Base-by-base conservation (phyloP, 2,113 vertebrate species). In the Urocitellus parryii region DNA sequence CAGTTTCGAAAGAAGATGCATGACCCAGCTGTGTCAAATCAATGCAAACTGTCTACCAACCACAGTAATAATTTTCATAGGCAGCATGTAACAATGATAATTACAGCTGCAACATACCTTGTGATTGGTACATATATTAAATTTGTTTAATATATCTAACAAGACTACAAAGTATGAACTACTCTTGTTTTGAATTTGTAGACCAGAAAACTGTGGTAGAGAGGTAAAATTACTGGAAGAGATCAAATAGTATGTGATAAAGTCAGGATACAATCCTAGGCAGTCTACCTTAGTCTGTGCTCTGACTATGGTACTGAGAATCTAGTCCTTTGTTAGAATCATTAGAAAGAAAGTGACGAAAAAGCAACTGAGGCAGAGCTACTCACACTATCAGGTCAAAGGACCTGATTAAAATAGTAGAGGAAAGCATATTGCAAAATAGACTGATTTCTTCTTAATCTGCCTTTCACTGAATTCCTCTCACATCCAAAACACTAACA, bases 401-500 rank as follows among this genome's bases (percentile, higher is more conserved):
- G 25, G 13, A 7, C 22, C 32, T n/a, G 11, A 8, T 72, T 68
- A 25, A 58, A 20, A 65, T 4, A 34, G 8, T 29, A 85, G 18
- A 80, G 27, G 37, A 88, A 91, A 88, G 5, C 24, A 39, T 39
- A 70, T n/a, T 9, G 8, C 80, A 96, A 88, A 85, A 39, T 5
- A 88, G 22, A 65, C 4, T 12, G 27, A 78, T 85, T 84, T 93
- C 29, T 93, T 95, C 74, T 76, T 81, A 94, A 88, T 13, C 61
- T 95, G 2, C 51, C 89, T 93, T 96, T 56, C 22, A 45, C 37
- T 94, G 5, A 13, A 18, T 96, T 88, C 29, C 27, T 94, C 29
- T 94, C 18, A 65, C 9, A 85, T 76, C 10, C 72, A 70, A 84
- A 93, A 85, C 1, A 11, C 34, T 78, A 32, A 86, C 76, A 93